These are phyloP conservation scores for Lottia gigantea DNA, from an alignment of 2,888 invertebrate species.

Conservation along the genomic window DNA sequence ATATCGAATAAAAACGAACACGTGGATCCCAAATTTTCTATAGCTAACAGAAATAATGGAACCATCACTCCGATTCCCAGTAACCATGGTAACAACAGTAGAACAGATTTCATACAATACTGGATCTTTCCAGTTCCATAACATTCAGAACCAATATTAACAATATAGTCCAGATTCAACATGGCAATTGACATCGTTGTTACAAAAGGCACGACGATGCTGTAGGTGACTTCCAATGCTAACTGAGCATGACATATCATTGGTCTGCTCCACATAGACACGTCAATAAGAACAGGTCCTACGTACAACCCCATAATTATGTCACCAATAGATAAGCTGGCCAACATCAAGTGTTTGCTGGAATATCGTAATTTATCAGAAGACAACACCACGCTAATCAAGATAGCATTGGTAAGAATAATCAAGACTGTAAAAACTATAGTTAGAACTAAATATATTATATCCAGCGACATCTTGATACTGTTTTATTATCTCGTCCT, in stretches of 20 bases:
- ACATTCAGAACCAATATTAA: neutral
- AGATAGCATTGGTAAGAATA: constrained; percentile 2
- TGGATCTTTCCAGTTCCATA: neutral
- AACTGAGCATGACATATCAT: constrained; percentile 4
- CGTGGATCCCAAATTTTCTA: neutral
- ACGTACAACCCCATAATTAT: neutral
- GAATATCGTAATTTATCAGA: neutral
- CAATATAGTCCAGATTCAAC: neutral
- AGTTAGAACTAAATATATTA: neutral
- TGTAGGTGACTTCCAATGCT: neutral
- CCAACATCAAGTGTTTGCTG: constrained; percentile 1
- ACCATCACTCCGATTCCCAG: neutral
- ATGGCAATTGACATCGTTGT: neutral
- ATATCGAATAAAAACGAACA: constrained; percentile 2
- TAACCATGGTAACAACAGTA: constrained; percentile 2
- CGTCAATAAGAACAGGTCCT: neutral
- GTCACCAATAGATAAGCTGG: neutral
- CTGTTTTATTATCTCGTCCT: too few relatives aligned
- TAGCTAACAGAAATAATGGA: neutral
- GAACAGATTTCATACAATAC: neutral
- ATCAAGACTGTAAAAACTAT: neutral
- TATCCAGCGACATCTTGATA: neutral
- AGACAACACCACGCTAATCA: neutral
- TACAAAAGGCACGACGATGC: neutral
- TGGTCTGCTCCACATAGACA: neutral